A percentile compares a stretch with the other conserved stretches of the same genome.
Conservation (phyloP, 2,888 invertebrate species). For the Hemaris fuciformis region DNA sequence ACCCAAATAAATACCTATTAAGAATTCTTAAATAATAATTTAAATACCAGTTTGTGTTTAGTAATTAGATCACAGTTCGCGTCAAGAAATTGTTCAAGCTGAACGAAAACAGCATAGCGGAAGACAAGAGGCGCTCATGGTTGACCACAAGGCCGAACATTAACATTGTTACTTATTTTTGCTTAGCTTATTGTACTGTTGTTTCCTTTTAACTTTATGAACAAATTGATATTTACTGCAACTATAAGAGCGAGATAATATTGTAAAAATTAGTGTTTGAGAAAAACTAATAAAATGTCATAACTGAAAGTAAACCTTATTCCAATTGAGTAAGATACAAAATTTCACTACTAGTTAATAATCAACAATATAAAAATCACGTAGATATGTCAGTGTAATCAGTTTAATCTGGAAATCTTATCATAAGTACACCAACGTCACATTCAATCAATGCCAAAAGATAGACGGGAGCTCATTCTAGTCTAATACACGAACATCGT, state of each 20-base stretch:
- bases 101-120: constrained; percentile 21
- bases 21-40: background rate
- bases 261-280: background rate
- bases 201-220: background rate
- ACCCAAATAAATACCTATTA: too few species aligned
- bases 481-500: constrained; percentile 47
- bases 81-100: constrained; percentile 1
- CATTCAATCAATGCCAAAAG: constrained; percentile 77
- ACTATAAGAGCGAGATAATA: background rate
- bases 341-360: constrained; percentile 15
- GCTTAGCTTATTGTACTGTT: constrained; percentile 8
- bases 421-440: constrained; percentile 55
- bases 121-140: constrained; percentile 37
- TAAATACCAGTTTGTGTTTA: background rate
- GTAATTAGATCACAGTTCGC: background rate
- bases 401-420: constrained; percentile 68
- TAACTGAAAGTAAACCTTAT: constrained; percentile 5
- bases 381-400: constrained; percentile 52
- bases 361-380: constrained; percentile 39
- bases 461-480: constrained; percentile 51
- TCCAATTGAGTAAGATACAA: background rate
- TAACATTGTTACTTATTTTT: constrained; percentile 19
- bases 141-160: constrained; percentile 47
- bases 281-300: too few species aligned
- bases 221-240: background rate